Conservation (phyloP, 2,888 invertebrate species). For the Bursaphelenchus okinawaensis region DNA sequence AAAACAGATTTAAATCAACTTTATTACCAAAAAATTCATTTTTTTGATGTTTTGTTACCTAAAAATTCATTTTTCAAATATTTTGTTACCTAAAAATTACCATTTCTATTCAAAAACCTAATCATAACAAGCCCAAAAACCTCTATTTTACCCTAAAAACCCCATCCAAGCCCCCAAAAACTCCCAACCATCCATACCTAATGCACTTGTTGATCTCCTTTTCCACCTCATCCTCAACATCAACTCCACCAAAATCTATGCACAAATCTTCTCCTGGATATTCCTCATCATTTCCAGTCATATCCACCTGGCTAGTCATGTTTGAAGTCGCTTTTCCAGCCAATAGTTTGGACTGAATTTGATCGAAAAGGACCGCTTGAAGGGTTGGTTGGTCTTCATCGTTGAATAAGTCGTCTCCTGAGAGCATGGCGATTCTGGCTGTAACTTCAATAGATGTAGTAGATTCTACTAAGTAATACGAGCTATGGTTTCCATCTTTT, state of each 20-base stretch:
- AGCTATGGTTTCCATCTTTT: too few relatives aligned
- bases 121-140: not conserved
- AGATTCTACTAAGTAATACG: too few relatives aligned
- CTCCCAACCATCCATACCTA: too few relatives aligned
- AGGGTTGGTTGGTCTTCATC: not conserved
- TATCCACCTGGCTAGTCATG: not conserved
- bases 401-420: not conserved
- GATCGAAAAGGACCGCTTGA: not conserved
- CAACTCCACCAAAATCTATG: not conserved
- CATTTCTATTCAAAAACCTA: not conserved
- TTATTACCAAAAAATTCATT: not conserved
- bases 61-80: not conserved
- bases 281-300: not conserved
- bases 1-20: too few relatives aligned
- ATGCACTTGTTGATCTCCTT: not conserved
- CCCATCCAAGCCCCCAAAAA: too few relatives aligned
- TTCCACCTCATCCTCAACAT: not conserved
- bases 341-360: not conserved
- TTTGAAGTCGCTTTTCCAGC: not conserved
- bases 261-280: too few relatives aligned
- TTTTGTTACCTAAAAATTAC: not conserved
- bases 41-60: not conserved
- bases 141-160: too few relatives aligned
- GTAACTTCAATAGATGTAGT: not conserved
- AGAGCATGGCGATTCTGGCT: not conserved